Percentiles rank a stretch among this genome's conserved stretches.
These are phyloP conservation scores for Poecilia velifera DNA, from an alignment of 2,797 vertebrate species.

Conservation along the genomic window DNA sequence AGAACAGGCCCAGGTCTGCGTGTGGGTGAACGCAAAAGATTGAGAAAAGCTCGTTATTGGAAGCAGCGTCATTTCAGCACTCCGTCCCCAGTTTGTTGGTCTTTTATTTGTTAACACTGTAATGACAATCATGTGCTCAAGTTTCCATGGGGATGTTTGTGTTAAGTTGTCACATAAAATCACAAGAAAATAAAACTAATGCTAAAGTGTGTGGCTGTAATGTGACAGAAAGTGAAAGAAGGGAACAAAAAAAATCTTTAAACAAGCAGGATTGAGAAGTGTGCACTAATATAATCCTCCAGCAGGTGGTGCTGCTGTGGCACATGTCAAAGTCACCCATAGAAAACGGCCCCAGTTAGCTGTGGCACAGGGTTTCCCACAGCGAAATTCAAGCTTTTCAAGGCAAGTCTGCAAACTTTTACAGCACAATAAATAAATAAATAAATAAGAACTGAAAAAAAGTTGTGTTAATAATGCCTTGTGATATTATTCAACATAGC, in stretches of 20 bases:
- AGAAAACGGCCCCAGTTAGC: background rate
- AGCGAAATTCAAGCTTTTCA: too few species aligned
- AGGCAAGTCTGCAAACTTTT: too few species aligned
- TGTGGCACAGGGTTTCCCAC: too few species aligned
- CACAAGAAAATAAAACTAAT: background rate
- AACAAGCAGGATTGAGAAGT: background rate
- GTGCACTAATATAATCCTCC: constrained; percentile 68
- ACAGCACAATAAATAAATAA: too few species aligned
- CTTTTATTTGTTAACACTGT: background rate
- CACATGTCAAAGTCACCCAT: constrained; percentile 22
- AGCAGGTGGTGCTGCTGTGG: constrained; percentile 83
- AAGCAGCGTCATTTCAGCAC: too few species aligned
- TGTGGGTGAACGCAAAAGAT: background rate
- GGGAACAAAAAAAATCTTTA: background rate
- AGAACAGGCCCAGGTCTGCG: constrained; percentile 48
- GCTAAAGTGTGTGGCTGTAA: background rate
- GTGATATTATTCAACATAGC: too few species aligned
- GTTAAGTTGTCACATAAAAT: background rate
- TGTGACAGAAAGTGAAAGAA: background rate
- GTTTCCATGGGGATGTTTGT: background rate
- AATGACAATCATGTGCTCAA: background rate
- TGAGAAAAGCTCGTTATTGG: background rate
- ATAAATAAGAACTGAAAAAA: too few species aligned
- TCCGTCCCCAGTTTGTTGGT: background rate
- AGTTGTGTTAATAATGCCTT: too few species aligned